A percentile compares a stretch with the other conserved stretches of the same genome.
These are phyloP conservation scores for Chloroclystis v-ata DNA, from an alignment of 2,888 invertebrate species.

Conservation along the genomic window DNA sequence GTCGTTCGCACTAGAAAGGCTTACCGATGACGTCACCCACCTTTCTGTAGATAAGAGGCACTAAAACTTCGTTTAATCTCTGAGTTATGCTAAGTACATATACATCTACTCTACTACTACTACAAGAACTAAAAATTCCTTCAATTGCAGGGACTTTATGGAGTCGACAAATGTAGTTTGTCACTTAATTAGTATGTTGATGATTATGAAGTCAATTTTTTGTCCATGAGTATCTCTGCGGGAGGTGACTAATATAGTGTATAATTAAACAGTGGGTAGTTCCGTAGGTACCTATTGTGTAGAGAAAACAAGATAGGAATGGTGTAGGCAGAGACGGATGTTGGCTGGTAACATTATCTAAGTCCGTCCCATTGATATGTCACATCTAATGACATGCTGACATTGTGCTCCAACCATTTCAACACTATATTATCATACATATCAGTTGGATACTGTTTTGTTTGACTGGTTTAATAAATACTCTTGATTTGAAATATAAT, in stretches of 20 bases:
- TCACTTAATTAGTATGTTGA: not conserved
- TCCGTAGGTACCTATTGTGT: constrained; percentile 26
- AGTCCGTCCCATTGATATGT: constrained; percentile 55
- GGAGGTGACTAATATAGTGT: constrained; percentile 20
- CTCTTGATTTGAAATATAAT: not conserved
- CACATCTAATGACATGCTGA: constrained; percentile 52
- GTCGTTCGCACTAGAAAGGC: constrained; percentile 40
- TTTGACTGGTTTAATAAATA: constrained; percentile 9
- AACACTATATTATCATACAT: constrained; percentile 45
- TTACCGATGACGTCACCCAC: constrained; percentile 35
- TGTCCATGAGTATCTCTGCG: constrained; percentile 11
- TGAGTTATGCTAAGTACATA: not conserved
- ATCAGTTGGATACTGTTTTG: constrained; percentile 34
- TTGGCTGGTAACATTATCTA: constrained; percentile 44
- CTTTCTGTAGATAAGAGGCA: constrained; percentile 14
- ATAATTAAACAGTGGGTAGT: constrained; percentile 23
- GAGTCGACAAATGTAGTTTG: not conserved
- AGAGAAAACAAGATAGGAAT: constrained; percentile 30
- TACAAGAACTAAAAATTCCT: too few species aligned
- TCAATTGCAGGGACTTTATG: too few species aligned
- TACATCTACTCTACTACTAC: not conserved
- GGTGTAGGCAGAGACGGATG: constrained; percentile 42
- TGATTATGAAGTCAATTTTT: not conserved
- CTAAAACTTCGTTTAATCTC: not conserved
- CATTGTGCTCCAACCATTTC: constrained; percentile 47